These are phyloP conservation scores for Centropristis striata DNA, from an alignment of 2,113 vertebrate species.

Conservation along the genomic window DNA sequence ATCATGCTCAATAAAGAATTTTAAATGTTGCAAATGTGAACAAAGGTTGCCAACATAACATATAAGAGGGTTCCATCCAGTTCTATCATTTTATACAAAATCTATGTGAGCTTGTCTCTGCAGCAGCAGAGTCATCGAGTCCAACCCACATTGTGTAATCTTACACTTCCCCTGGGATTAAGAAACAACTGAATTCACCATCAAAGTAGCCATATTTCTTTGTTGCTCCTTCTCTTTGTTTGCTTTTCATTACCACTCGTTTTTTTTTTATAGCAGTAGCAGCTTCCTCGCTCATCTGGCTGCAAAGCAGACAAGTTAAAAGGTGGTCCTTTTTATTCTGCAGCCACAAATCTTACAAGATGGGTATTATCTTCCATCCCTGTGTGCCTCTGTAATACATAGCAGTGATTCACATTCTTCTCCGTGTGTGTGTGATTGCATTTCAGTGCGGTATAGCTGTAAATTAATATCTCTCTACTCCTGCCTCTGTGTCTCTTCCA, in stretches of 20 bases:
- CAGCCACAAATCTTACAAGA: conserved; percentile 45
- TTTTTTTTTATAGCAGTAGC: conserved; percentile 15
- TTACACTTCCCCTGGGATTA: conserved; percentile 39
- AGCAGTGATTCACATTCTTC: conserved; percentile 50
- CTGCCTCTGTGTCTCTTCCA: conserved; percentile 35
- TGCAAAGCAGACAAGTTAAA: conserved; percentile 30
- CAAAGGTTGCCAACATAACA: too few relatives aligned
- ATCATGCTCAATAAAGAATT: too few relatives aligned
- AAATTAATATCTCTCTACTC: conserved; percentile 50
- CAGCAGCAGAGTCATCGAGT: conserved; percentile 13
- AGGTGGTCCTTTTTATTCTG: conserved; percentile 52
- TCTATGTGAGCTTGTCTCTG: too few relatives aligned
- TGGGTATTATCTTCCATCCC: conserved; percentile 49
- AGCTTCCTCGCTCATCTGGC: conserved; percentile 29
- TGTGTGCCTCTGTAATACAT: conserved; percentile 23
- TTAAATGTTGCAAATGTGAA: too few relatives aligned
- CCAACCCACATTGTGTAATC: conserved; percentile 48
- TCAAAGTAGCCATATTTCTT: conserved; percentile 45
- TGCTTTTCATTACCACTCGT: conserved; percentile 25
- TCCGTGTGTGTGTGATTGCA: conserved; percentile 54
- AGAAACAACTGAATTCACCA: conserved; percentile 26
- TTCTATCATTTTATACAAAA: too few relatives aligned
- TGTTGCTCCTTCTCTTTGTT: conserved; percentile 40
- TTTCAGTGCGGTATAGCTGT: conserved; percentile 49
- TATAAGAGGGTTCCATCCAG: too few relatives aligned